Evolutionary conservation across 2,113 vertebrate genomes (phyloP), one percentile per base, ranked within the genome.

Genomic region (Quiscalus mexicanus): DNA sequence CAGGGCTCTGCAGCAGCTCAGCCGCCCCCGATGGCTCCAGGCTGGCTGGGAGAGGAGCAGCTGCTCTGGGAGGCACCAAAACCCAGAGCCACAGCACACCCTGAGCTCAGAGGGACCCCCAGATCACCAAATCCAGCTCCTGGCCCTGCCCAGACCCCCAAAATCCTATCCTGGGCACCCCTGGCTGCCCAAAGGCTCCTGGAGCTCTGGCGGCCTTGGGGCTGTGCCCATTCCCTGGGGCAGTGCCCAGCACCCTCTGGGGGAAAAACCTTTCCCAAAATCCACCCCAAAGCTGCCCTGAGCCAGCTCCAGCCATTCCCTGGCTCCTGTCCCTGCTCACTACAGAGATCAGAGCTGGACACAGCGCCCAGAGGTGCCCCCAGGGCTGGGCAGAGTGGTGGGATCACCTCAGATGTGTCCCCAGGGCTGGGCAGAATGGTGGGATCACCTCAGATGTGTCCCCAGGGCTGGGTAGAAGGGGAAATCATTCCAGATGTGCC

Each of bases 241-340:
- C 50, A 65, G 60, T 49, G 82, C 50, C 50, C 68, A 62, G 67
- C 37, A 63, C 8, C 41, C 27, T 67, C 35, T 20, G 42, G 10
- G n/a, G 24, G 6, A 13, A 49, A 4, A 50, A 11, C 19, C 9
- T 35, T 11, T 30, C 5, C 14, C 24, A 1, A 16, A 5, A 3
- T 31, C 31, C 52, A 50, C 0, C 44, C 16, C 2, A 0, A 24
- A 0, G 5, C 42, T 12, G 0, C 4, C 31, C 44, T 42, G 52
- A 0, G 20, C 0, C 62, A 31, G 35, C 71, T 58, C 35, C 13
- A 31, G 52, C 16, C 10, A 0, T 6, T 59, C 52, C 35, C 42
- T 65, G 50, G 9, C 2, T 23, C 1, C 70, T 47, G 30, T 20
- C 59, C 30, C n/a, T 47, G 65, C 37, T 62, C 67, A 31, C 21